Percentiles rank a stretch among this genome's conserved stretches.
These are phyloP conservation scores for Danaus melanippus DNA, from an alignment of 1,140 invertebrate genomes.

Conservation along the genomic window DNA sequence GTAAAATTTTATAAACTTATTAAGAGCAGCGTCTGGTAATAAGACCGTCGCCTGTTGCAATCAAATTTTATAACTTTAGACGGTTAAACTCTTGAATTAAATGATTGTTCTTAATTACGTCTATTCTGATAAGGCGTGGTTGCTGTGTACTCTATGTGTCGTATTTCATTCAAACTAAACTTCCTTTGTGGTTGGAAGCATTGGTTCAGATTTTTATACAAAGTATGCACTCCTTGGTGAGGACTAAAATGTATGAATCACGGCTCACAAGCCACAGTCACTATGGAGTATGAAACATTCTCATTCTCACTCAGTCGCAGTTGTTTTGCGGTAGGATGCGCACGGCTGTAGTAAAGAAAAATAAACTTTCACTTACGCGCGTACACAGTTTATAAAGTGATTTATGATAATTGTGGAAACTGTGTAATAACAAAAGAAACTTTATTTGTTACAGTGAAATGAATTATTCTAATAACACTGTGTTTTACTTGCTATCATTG, in stretches of 20 bases:
- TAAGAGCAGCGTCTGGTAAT: no score
- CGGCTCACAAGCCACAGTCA: not conserved
- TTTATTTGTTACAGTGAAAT: constrained; percentile 5
- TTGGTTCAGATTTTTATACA: not conserved
- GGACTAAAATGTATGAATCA: not conserved
- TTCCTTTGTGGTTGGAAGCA: constrained; percentile 8
- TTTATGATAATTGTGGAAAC: constrained; percentile 6
- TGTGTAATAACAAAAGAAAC: not conserved
- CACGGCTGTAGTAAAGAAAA: constrained; percentile 5
- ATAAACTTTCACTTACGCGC: constrained; percentile 27
- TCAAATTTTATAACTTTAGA: no score
- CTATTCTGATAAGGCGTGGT: constrained; percentile 26
- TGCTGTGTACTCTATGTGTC: constrained; percentile 9
- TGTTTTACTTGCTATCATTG: constrained; percentile 2
- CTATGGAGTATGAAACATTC: constrained; percentile 5
- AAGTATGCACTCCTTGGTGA: not conserved
- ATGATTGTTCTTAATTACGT: constrained; percentile 19
- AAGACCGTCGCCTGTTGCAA: no score
- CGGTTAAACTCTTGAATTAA: no score
- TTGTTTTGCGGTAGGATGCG: constrained; percentile 10
- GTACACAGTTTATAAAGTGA: constrained; percentile 24
- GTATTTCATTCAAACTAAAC: constrained; percentile 4
- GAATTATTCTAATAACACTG: constrained; percentile 7
- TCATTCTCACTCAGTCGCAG: constrained; percentile 16
- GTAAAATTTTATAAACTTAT: no score